Evolutionary conservation across 2,113 vertebrate genomes (phyloP), one percentile per base, ranked within the genome.

Genomic region (Rhinopomastus cyanomelas): DNA sequence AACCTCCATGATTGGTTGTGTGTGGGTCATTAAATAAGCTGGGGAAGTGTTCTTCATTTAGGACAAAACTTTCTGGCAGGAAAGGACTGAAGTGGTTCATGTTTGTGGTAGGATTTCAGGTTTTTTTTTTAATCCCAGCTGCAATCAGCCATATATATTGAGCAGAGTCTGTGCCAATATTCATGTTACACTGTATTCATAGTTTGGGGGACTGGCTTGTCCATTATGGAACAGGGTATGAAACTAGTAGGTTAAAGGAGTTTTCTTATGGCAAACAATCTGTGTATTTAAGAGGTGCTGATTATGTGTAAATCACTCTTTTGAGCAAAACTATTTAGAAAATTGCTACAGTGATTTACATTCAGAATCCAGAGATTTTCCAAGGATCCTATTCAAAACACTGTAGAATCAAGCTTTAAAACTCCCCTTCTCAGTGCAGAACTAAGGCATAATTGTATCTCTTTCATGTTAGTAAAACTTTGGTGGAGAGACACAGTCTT

Each of bases 301-400:
- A 79, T 73, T 93, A 79, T 30, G 46, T 82, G 67, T 62, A 95
- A 81, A 93, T 68, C 62, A 46, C 39, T 79, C 23, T 79, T 78
- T 75, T 56, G 84, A 77, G 69, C 56, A 90, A 39, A 88, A 90
- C 1, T 2, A 39, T 62, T 86, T 60, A 76, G 30, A 55, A 66
- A 88, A 86, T 29, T 92, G 56, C 56, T 61, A 7, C n/a, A 90
- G 64, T 21, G 5, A 79, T 85, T 90, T 85, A 74, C 22, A 76
- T 53, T 25, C 19, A 11, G 8, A 82, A 84, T 53, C 23, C 5
- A 29, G 75, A 90, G 44, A 19, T 66, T 87, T 89, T 89, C 64
- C 64, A 88, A 81, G 46, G 59, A 92, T 82, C 20, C 37, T 25
- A 2, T 80, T 89, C 64, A 64, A 93, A 87, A 83, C n/a, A 74